Evolutionary conservation across 2,797 vertebrate genomes (phyloP).

Genomic region (Xenopus petersii): DNA sequence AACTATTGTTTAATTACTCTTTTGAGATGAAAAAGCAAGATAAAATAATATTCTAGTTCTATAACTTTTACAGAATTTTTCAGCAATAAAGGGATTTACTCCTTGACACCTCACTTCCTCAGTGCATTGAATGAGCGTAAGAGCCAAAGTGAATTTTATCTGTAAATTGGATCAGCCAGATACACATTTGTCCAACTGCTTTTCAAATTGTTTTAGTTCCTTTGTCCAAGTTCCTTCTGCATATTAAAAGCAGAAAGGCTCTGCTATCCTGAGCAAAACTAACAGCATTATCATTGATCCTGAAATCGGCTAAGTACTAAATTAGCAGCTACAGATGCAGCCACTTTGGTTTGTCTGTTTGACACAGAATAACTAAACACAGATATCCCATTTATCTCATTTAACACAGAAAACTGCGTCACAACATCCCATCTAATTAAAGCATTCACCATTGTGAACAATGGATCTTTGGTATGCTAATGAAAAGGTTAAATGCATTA

Average conservation of each 20-base stretch:
- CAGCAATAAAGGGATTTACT: constrained; percentile 17
- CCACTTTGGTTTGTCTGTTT: too few species aligned
- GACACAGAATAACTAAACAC: too few species aligned
- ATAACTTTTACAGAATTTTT: background rate
- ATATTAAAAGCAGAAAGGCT: constrained; percentile 74
- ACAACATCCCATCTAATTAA: too few species aligned
- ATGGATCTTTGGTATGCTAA: too few species aligned
- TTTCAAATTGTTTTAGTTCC: constrained; percentile 72
- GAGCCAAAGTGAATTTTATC: constrained; percentile 45
- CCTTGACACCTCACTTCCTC: constrained; percentile 17
- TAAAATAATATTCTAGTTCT: too few species aligned
- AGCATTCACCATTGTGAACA: too few species aligned
- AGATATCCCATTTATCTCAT: too few species aligned
- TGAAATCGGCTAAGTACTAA: constrained; percentile 68
- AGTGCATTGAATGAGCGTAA: background rate
- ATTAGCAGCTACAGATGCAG: constrained; percentile 66
- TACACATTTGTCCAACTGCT: constrained; percentile 62
- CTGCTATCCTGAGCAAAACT: constrained; percentile 58
- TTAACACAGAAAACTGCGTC: too few species aligned
- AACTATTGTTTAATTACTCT: too few species aligned
- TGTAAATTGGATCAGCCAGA: constrained; percentile 67
- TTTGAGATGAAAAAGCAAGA: too few species aligned
- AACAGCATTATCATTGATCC: constrained; percentile 74
- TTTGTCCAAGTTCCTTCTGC: constrained; percentile 64
- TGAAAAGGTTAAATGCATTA: too few species aligned